Evolutionary conservation across 2,888 invertebrate species (phyloP).

Genomic region (Tachina lurida): DNA sequence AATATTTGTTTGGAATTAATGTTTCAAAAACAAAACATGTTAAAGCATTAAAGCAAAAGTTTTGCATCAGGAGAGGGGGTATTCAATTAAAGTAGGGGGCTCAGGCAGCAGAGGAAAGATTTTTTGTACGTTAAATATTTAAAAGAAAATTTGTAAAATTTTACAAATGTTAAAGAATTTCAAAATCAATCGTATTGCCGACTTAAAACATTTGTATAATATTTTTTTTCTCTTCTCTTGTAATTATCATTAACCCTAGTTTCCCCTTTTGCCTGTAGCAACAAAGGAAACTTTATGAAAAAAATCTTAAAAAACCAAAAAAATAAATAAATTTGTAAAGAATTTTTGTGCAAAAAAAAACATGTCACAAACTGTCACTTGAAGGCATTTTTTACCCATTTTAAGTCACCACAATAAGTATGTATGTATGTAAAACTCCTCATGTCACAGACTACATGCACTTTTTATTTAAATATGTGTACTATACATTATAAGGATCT

Average conservation of each 20-base stretch:
- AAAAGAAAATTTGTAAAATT: neutral
- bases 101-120: neutral
- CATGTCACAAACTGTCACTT: constrained; percentile 74
- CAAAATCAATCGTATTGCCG: neutral
- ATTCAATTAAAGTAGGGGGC: neutral
- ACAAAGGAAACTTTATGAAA: constrained; percentile 54
- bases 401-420: constrained; percentile 34
- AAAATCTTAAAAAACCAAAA: constrained; percentile 18
- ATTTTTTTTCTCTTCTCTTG: neutral
- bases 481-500: constrained; percentile 5
- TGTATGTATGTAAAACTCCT: constrained; percentile 39
- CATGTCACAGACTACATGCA: constrained; percentile 38
- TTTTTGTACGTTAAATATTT: neutral
- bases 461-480: constrained; percentile 21
- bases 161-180: neutral
- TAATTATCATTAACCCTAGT: constrained; percentile 7
- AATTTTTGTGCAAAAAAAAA: constrained; percentile 45
- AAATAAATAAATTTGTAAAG: neutral
- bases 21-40: constrained; percentile 70
- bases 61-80: neutral
- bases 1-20: constrained; percentile 70
- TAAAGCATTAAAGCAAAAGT: constrained; percentile 52
- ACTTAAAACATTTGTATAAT: neutral
- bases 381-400: constrained; percentile 70
- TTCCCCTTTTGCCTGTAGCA: constrained; percentile 1